Evolutionary conservation across 2,113 vertebrate species (phyloP), one percentile per base, ranked within the genome.

Genomic region (Propithecus coquereli): DNA sequence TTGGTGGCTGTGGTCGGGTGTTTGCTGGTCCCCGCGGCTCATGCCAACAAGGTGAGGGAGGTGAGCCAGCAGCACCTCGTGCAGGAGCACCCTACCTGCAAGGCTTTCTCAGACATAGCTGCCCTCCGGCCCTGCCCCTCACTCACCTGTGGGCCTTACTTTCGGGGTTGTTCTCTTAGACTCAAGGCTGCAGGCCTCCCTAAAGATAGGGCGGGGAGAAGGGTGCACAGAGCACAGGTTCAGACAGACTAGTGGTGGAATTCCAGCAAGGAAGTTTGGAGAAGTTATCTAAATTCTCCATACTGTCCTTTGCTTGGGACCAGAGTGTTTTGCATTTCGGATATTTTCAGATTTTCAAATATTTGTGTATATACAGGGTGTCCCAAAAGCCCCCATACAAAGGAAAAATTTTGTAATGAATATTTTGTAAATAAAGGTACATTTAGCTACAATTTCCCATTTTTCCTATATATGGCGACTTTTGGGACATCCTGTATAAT

Each of bases 11-110:
- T 98, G 94, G 91, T 98, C 25, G 97, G 96, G 80, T 98, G 98
- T 79, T 18, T 98, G 85, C 96, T 98, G 71, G 74, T 95, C n/a
- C 83, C 95, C 59, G 83, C 93, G n/a, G 98, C 97, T 22, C 95
- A 98, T 65, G 97, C 98, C 87, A 97, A 97, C 97, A 99, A 99
- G 98, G 99, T 99, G 97, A 97, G 98, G 68, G 66, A 40, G 22
- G 37, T 45, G 84, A 59, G 65, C 47, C 81, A 13, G 32, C 43
- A 0, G 17, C 32, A 12, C 45, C 88, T 47, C 18, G 6, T 2
- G 34, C 92, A 2, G 30, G 43, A 30, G 45, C 45, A 1, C 32
- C 68, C 16, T 22, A 54, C 54, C 47, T 17, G 1, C 87, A 34
- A 59, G 80, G 50, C 79, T 27, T 22, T 40, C 59, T 6, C n/a